A percentile compares a stretch with the other conserved stretches of the same genome.
These are phyloP conservation scores for Manis javanica DNA, from an alignment of 2,797 vertebrate genomes.

Conservation along the genomic window DNA sequence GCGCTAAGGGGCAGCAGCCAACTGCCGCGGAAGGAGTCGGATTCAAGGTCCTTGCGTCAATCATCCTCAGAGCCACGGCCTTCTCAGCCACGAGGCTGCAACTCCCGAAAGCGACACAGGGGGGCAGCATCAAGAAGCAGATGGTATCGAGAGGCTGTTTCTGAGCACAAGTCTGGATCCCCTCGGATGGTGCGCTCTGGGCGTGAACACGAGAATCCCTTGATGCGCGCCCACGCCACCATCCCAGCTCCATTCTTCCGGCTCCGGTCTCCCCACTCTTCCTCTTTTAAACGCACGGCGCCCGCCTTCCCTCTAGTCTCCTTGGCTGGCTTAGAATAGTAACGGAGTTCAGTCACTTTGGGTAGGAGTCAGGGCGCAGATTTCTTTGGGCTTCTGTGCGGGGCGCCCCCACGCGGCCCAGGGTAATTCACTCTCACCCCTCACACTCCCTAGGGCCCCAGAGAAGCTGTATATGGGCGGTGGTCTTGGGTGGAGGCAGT, in stretches of 20 bases:
- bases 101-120: neutral
- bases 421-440: neutral
- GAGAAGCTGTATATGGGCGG: neutral
- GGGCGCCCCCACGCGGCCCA: neutral
- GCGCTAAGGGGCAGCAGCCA: neutral
- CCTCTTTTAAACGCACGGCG: neutral
- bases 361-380: neutral
- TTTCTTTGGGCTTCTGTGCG: neutral
- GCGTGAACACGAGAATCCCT: accelerated
- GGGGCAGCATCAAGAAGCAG: conserved; percentile 27
- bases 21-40: neutral
- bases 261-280: neutral
- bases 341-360: neutral
- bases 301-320: neutral
- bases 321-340: neutral
- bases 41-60: neutral
- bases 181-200: neutral
- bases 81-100: neutral
- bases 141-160: neutral
- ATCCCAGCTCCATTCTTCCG: neutral
- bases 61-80: too few relatives aligned
- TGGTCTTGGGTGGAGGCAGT: neutral
- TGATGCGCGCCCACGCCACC: neutral
- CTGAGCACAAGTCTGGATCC: neutral
- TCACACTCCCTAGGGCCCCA: neutral